These are phyloP conservation scores for Acanthosoma haemorrhoidale DNA, from an alignment of 2,888 invertebrate genomes.

Conservation along the genomic window DNA sequence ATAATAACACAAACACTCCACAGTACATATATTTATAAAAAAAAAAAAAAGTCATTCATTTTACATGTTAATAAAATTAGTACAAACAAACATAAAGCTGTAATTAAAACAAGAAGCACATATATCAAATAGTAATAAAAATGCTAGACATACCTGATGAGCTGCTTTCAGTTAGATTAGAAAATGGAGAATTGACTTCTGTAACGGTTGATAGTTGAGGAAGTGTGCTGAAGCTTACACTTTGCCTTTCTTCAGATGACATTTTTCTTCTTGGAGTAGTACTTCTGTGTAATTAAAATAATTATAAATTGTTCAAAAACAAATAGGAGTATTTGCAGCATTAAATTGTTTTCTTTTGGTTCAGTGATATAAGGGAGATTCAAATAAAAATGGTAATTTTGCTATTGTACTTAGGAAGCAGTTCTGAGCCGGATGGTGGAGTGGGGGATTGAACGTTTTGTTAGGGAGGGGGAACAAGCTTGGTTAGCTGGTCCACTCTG, in stretches of 20 bases:
- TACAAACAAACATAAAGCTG: neutral
- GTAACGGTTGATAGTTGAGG: constrained; percentile 50
- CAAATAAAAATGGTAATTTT: no score
- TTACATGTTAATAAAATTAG: neutral
- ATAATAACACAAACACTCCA: constrained; percentile 33
- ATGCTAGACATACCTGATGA: constrained; percentile 50
- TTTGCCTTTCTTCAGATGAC: constrained; percentile 52
- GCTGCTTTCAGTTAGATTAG: constrained; percentile 55
- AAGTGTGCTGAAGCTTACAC: constrained; percentile 44
- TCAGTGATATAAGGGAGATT: neutral
- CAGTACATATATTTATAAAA: neutral
- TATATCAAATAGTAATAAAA: neutral
- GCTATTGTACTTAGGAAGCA: no score
- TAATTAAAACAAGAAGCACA: neutral
- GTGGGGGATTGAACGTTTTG: no score
- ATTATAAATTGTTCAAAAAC: neutral
- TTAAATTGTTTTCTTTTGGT: neutral
- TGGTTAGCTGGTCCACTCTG: no score
- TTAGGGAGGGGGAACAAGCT: no score
- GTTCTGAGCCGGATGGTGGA: no score
- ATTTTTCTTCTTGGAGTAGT: constrained; percentile 47
- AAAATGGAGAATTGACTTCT: constrained; percentile 43
- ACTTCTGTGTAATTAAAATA: constrained; percentile 10
- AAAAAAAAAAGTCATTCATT: neutral
- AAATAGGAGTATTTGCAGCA: neutral